A percentile compares a stretch with the other conserved stretches of the same genome.
phyloP scores from a whole-genome alignment of 1,140 invertebrate species.

The Drosophila quadrilineata region DNA sequence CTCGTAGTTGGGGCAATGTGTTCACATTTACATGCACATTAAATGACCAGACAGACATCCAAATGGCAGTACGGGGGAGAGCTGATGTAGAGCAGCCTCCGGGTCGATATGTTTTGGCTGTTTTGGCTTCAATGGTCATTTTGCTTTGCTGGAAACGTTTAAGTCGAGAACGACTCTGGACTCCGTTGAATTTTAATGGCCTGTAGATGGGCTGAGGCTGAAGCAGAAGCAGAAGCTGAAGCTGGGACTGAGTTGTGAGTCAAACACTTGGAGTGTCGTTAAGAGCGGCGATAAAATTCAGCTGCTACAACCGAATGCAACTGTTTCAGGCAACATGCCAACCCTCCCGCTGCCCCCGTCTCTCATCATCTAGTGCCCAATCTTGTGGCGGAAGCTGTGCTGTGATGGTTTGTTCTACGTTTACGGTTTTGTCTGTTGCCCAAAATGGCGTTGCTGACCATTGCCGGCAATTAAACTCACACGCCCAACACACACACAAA shows the following conservation, averaged over 20 bases:
- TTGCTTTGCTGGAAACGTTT: conserved; percentile 57
- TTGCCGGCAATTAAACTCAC: conserved; percentile 71
- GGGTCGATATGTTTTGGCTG: conserved; percentile 43
- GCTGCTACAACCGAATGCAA: conserved; percentile 42
- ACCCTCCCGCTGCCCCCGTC: not conserved
- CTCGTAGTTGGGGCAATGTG: conserved; percentile 28
- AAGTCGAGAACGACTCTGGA: no score
- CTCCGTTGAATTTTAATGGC: no score
- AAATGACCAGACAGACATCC: conserved; percentile 48
- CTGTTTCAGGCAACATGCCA: not conserved
- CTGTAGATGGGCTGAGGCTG: conserved; percentile 10
- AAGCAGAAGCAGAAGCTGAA: not conserved
- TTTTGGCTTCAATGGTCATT: conserved; percentile 62
- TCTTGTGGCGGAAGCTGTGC: conserved; percentile 22
- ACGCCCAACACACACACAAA: conserved; percentile 27
- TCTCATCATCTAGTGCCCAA: conserved; percentile 33
- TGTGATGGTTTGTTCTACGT: conserved; percentile 40
- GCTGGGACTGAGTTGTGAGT: conserved; percentile 29
- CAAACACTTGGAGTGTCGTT: conserved; percentile 72
- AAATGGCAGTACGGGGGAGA: conserved; percentile 3
- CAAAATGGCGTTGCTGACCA: conserved; percentile 55
- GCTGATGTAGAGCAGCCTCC: not conserved
- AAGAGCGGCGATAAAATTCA: conserved; percentile 72
- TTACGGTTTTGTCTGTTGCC: conserved; percentile 52
- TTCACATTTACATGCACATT: conserved; percentile 72